Base-by-base conservation (phyloP, 64 coral and sea anemone genomes). In the Catalaphyllia jardinei region DNA sequence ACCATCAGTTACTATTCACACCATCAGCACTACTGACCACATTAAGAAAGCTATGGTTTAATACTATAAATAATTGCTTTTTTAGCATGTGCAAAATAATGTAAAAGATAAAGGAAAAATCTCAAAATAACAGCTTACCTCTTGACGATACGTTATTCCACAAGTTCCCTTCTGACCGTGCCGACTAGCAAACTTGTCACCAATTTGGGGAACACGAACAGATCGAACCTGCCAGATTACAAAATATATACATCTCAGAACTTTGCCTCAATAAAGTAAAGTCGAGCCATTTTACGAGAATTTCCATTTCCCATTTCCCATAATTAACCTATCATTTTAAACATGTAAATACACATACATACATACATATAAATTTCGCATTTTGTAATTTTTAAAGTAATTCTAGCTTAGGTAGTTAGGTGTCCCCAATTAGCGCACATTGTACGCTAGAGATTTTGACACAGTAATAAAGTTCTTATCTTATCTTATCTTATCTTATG, bases 161-260 rank as follows among this genome's bases (percentile, higher is more conserved):
- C 93, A 95, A 51, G 97, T 99, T 86, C 97, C 97, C 52, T 99
- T 99, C 79, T 99, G 97, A 46, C 97, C 97, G 75, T 99, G 97
- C 42, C 97, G 97, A 95, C 97, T 99, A 73, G 97, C 97, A 74
- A 99, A 99, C 85, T 99, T 99, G 80, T 99, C 97, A n/a, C 97
- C 97, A 88, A 99, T 99, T 82, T 99, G 97, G 0, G 97, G 97
- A 52, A 91, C 76, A 74, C 97, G 87, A 57, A 99, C 97, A 13
- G 97, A 99, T 4, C 97, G 93, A n/a, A 99, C 97, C 97, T 99
- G 49, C 8, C 63, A 61, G 16, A 46, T 35, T 27, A 87, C 31
- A 63, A 69, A 60, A 52, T 10, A 13, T 31, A 27, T 77, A 62
- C 25, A 46, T 57, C 38, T 10, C 13, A 30, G 25, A 72, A 20